Conservation (phyloP, 2,797 vertebrate species). For the Spinibarbus caldwelli region DNA sequence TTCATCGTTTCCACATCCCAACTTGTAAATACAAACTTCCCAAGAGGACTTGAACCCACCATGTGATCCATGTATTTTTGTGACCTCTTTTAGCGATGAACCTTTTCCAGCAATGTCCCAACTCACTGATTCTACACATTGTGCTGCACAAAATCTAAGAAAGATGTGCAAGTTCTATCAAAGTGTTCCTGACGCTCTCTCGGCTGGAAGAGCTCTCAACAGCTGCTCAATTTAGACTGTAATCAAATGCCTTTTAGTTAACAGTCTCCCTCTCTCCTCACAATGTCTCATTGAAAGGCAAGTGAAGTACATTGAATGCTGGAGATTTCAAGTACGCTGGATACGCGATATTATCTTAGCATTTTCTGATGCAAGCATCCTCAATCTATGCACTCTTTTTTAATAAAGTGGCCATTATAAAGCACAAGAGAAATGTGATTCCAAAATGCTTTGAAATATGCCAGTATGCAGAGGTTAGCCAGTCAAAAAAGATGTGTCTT, state of each 20-base stretch:
- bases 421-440: conserved; percentile 33
- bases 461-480: neutral
- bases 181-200: conserved; percentile 11
- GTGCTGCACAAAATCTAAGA: conserved; percentile 6
- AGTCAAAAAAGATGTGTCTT: neutral
- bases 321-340: conserved; percentile 22
- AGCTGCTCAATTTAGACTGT: conserved; percentile 48
- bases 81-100: neutral
- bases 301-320: conserved; percentile 45
- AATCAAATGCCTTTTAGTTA: conserved; percentile 51
- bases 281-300: conserved; percentile 50
- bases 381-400: conserved; percentile 27
- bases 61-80: neutral
- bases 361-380: conserved; percentile 4
- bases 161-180: conserved; percentile 13
- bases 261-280: conserved; percentile 30
- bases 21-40: neutral
- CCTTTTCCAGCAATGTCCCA: neutral
- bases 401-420: conserved; percentile 17
- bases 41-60: neutral
- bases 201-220: conserved; percentile 31
- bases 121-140: neutral
- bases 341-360: neutral
- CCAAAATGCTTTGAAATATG: no score
- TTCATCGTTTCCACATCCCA: neutral